These are phyloP conservation scores for Alligator sinensis DNA, from an alignment of 2,113 vertebrate genomes.

Conservation along the genomic window DNA sequence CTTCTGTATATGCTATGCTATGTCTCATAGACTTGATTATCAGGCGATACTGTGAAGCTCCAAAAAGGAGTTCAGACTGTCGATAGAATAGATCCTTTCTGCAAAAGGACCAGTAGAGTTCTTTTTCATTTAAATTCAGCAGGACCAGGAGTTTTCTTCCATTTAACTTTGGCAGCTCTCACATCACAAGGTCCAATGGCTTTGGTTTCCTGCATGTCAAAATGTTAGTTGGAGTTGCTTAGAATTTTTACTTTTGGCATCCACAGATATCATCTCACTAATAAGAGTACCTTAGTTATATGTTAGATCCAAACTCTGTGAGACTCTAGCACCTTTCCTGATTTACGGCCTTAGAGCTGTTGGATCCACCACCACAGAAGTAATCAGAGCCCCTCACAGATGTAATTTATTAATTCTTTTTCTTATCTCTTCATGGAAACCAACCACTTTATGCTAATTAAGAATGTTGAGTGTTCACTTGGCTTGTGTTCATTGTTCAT, in stretches of 20 bases:
- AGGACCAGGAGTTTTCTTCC: not conserved
- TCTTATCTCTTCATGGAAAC: not conserved
- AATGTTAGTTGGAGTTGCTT: not conserved
- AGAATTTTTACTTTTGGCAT: not conserved
- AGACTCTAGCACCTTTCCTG: not conserved
- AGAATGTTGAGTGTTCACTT: not conserved
- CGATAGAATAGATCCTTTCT: not conserved
- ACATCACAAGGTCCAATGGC: not conserved
- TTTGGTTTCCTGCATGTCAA: not conserved
- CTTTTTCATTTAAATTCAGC: too few species aligned
- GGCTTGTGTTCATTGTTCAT: not conserved
- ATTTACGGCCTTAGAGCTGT: not conserved
- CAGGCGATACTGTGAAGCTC: too few species aligned
- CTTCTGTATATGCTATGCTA: too few species aligned
- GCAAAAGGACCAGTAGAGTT: not conserved
- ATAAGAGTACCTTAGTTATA: not conserved
- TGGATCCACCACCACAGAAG: not conserved
- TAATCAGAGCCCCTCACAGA: not conserved
- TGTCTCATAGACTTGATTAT: too few species aligned
- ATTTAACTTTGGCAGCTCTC: not conserved
- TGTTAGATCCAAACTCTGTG: not conserved
- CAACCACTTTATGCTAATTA: not conserved
- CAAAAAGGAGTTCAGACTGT: not conserved
- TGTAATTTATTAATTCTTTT: not conserved
- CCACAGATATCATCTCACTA: not conserved